Base-by-base conservation (phyloP, 2,888 invertebrate genomes). In the Antheraea yamamai region DNA sequence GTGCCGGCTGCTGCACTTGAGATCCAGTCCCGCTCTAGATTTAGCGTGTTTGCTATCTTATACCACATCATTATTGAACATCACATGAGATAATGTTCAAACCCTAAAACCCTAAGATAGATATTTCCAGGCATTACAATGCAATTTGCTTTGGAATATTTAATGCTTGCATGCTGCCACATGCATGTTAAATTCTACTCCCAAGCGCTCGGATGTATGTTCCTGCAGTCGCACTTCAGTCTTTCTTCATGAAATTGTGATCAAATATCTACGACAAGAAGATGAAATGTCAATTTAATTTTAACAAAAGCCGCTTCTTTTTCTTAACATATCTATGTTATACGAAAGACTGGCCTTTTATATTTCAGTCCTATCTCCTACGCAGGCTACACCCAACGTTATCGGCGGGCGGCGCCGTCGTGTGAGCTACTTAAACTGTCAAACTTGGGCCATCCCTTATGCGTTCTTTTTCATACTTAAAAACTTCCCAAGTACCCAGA, bases 381-480 rank as follows among this genome's bases (percentile, higher is more conserved):
- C 78, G 77, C 83, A 81, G 83, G 81, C 81, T 83, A 84, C 70
- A 72, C 74, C 75, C 77, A n/a, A 39, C 70, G 35, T 81, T 83
- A 82, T 81, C 81, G 79, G 75, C 74, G 75, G 74, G 64, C 64
- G 64, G 64, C 30, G 26, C 75, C 78, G 74, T 73, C 74, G 77
- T 76, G 76, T 76, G 76, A 77, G 81, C 81, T 84, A 82, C 85
- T 85, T 85, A 85, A 87, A 82, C 81, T 83, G 86, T 85, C 85
- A 80, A 86, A 87, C 81, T 87, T 84, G 76, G 76, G 73, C 80
- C 82, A 81, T 82, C 83, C 77, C 80, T 83, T 80, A 75, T 68
- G 74, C 73, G 78, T 82, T 85, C 81, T 82, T 84, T 85, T 80
- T 78, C 77, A 78, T 80, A 79, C 83, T 85, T 80, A 78, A 78